Evolutionary conservation across 2,113 vertebrate genomes (phyloP), one percentile per base, ranked within the genome.

Genomic region (Chionodraco myersi): DNA sequence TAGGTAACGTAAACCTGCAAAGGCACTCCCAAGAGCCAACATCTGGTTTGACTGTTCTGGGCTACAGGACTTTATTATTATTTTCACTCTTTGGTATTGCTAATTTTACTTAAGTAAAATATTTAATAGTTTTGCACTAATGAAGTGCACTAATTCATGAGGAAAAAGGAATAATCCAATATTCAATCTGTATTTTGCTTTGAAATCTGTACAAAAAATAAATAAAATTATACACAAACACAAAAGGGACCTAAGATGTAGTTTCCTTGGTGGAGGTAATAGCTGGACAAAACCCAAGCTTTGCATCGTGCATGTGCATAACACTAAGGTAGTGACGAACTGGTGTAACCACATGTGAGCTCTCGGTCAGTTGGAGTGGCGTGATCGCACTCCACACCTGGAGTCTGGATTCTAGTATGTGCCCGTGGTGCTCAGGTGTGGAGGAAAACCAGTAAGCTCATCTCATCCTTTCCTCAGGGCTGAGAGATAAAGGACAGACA

Each of bases 391-490:
- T 81, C 83, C 82, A 83, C 90, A 93, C 86, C 91, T 93, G 91
- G 84, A 85, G 84, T 86, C 84, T 85, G 70, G 87, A 88, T 84
- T 88, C 78, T 74, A 82, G 80, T 80, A 88, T 88, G 85, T 52
- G 85, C 89, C 91, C 21, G 80, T 93, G 89, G 90, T 93, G 88
- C 88, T 88, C 94, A 94, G 93, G 93, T 94, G 91, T 86, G 90
- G 86, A 87, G 85, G 82, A 73, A 87, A 77, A 89, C 83, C 86
- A 83, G 89, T 93, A 93, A 93, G 91, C 91, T 88, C 86, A 84
- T 88, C 85, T 93, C 92, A 91, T 89, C 90, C 86, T 89, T 72
- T 92, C 89, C 92, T 83, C 72, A n/a, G 91, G 91, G 92, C 89
- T 94, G 86, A 94, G 91, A 91, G 90, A 92, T 91, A 88, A 90